Conservation (phyloP, 2,888 invertebrate species). For the Colostygia pectinataria region DNA sequence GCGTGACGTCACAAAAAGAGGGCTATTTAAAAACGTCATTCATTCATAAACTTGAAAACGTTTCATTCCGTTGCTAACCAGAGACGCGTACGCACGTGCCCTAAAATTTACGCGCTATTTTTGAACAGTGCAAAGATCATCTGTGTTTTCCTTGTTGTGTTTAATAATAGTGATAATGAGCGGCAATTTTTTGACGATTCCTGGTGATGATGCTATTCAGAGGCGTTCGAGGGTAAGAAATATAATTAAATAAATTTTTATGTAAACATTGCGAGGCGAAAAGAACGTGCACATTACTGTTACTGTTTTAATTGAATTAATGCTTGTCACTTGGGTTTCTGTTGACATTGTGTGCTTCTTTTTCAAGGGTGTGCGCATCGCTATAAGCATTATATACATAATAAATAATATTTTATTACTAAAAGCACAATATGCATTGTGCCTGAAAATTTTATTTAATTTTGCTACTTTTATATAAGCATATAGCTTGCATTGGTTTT, state of each 20-base stretch:
- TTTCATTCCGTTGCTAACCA: slow-evolving; percentile 58
- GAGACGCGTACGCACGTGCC: slow-evolving; percentile 67
- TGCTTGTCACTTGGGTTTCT: slow-evolving; percentile 7
- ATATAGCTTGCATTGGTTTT: too few species aligned
- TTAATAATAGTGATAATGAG: slow-evolving; percentile 64
- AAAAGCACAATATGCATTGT: too few species aligned
- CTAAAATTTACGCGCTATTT: slow-evolving; percentile 43
- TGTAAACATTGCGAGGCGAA: slow-evolving; percentile 23
- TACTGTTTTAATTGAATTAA: slow-evolving; percentile 25
- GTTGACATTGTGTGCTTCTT: background rate
- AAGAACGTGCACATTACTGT: slow-evolving; percentile 17
- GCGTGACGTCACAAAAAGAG: slow-evolving; percentile 53
- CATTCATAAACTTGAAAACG: slow-evolving; percentile 69
- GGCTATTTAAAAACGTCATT: slow-evolving; percentile 75
- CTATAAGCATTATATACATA: too few species aligned
- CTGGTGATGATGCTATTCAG: slow-evolving; percentile 69
- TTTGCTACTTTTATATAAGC: too few species aligned
- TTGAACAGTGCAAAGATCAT: slow-evolving; percentile 45
- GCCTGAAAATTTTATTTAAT: too few species aligned
- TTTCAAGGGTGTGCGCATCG: too few species aligned
- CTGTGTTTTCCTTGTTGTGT: slow-evolving; percentile 35
- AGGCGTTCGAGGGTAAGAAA: slow-evolving; percentile 71
- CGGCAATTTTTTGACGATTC: slow-evolving; percentile 76
- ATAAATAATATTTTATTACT: too few species aligned
- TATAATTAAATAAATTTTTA: slow-evolving; percentile 5